Evolutionary conservation across 2,888 invertebrate genomes (phyloP).

Genomic region (Argynnis bischoffii): DNA sequence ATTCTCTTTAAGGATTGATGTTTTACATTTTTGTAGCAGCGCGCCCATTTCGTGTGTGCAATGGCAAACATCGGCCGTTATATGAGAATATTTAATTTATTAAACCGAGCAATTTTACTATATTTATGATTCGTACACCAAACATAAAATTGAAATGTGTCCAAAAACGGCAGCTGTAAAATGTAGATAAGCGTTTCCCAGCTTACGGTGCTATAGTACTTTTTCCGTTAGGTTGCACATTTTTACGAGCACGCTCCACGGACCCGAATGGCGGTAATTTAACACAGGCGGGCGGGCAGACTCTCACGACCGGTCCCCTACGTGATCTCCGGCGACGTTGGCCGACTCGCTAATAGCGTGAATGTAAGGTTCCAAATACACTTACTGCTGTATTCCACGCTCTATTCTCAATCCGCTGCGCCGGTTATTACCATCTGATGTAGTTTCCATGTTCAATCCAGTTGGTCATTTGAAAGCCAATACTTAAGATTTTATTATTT

Average conservation of each 20-base stretch:
- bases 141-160: constrained; percentile 35
- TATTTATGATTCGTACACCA: constrained; percentile 25
- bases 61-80: neutral
- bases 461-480: neutral
- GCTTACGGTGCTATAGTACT: constrained; percentile 45
- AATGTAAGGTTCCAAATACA: constrained; percentile 37
- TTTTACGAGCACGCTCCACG: constrained; percentile 56
- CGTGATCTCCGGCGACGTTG: constrained; percentile 71
- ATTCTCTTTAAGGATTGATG: neutral
- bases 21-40: neutral
- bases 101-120: constrained; percentile 1
- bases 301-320: constrained; percentile 63
- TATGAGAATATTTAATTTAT: neutral
- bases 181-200: constrained; percentile 36
- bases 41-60: neutral
- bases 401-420: constrained; percentile 4
- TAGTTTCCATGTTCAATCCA: constrained; percentile 27
- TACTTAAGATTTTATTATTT: neutral
- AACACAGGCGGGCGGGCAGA: constrained; percentile 50
- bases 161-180: constrained; percentile 36
- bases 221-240: constrained; percentile 73
- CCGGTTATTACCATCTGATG: constrained; percentile 26
- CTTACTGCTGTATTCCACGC: constrained; percentile 37
- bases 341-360: constrained; percentile 59
- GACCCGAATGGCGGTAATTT: constrained; percentile 47